Evolutionary conservation across 2,113 vertebrate species (phyloP).

Genomic region (Burhinus oedicnemus): DNA sequence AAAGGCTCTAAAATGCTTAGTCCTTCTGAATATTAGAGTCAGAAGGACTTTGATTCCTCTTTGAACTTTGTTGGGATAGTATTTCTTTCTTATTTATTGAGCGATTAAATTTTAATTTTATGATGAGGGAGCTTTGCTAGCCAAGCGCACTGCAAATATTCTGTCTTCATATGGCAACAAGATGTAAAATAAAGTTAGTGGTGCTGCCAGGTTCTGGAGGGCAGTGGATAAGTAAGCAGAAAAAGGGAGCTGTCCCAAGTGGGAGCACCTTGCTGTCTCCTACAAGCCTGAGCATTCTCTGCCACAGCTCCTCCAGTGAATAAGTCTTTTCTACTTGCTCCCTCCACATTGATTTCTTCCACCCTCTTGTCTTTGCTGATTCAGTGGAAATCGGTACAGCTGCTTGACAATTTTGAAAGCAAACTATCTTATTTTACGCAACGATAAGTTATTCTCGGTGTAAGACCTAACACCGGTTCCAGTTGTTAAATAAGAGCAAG

Average conservation of each 20-base stretch:
- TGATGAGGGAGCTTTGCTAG: background rate
- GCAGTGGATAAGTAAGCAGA: background rate
- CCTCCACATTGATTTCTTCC: background rate
- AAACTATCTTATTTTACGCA: background rate
- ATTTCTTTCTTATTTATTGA: background rate
- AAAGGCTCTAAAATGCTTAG: background rate
- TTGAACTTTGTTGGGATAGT: background rate
- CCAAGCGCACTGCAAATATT: background rate
- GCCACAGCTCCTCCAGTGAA: background rate
- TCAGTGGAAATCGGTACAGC: background rate
- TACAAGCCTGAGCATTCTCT: background rate
- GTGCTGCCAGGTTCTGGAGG: background rate
- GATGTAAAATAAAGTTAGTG: background rate
- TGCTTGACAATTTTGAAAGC: background rate
- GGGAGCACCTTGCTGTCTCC: background rate
- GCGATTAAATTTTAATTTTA: background rate
- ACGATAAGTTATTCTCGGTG: background rate
- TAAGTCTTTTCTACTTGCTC: background rate
- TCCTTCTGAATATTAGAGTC: background rate
- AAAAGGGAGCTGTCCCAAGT: background rate
- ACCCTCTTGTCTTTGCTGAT: background rate
- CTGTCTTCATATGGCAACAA: background rate
- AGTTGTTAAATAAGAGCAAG: background rate
- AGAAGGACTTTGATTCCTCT: background rate
- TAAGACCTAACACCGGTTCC: background rate